Conservation (phyloP, 1,140 invertebrate species). For the Caenorhabditis briggsae region DNA sequence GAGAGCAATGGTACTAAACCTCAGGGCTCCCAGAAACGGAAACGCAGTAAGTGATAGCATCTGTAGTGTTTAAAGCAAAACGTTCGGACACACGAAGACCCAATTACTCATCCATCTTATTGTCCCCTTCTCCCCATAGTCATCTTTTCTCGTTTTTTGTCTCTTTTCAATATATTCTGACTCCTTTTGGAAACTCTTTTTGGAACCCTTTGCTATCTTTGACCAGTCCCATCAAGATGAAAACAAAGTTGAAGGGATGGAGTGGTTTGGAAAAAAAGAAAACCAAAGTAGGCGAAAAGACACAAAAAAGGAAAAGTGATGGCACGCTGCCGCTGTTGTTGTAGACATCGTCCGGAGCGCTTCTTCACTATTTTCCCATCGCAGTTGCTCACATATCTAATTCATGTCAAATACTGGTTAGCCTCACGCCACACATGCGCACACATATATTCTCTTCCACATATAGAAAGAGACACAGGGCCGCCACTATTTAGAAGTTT, state of each 20-base stretch:
- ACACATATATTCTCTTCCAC: constrained; percentile 51
- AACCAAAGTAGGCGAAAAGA: constrained; percentile 30
- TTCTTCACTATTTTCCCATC: constrained; percentile 54
- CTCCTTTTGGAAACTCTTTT: background rate
- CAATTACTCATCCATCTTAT: constrained; percentile 48
- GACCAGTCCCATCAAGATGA: constrained; percentile 39
- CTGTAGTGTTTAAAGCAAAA: background rate
- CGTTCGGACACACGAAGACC: background rate
- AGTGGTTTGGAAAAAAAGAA: background rate
- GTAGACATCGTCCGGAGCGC: constrained; percentile 32
- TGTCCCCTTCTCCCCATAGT: background rate
- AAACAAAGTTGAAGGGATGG: constrained; percentile 31
- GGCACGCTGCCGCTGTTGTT: constrained; percentile 23
- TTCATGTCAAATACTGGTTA: constrained; percentile 66
- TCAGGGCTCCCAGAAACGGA: constrained; percentile 37
- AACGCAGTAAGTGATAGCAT: constrained; percentile 28
- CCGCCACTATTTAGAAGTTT: constrained; percentile 35
- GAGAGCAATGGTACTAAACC: constrained; percentile 46
- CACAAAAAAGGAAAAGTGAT: constrained; percentile 13
- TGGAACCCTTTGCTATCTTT: constrained; percentile 2
- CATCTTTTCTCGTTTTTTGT: constrained; percentile 4
- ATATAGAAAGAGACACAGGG: constrained; percentile 23
- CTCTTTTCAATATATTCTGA: background rate
- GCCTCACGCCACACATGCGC: constrained; percentile 56
- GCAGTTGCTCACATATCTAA: constrained; percentile 64